These are phyloP conservation scores for Brachycybe producta DNA, from an alignment of 2,888 invertebrate genomes.

Conservation along the genomic window DNA sequence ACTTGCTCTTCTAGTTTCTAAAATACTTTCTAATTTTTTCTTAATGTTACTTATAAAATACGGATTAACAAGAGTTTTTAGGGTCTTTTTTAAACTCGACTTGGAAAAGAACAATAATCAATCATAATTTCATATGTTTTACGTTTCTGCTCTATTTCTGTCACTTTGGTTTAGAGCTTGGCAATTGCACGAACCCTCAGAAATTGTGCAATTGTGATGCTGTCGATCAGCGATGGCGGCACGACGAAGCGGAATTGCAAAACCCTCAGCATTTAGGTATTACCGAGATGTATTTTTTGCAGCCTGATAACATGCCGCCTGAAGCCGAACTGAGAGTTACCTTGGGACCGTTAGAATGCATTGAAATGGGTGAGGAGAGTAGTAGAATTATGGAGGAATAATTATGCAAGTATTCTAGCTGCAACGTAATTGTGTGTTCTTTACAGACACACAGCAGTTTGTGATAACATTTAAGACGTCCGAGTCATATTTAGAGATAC, in stretches of 20 bases:
- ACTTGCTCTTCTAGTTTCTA: no score
- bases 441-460: constrained; percentile 71
- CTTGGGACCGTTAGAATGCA: constrained; percentile 79
- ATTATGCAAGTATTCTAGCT: no score
- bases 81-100: no score
- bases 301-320: constrained; percentile 65
- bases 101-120: no score
- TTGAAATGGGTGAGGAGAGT: constrained; percentile 70
- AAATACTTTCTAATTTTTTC: no score
- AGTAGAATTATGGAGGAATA: constrained; percentile 15
- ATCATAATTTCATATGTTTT: no score
- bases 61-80: no score
- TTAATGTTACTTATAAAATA: no score
- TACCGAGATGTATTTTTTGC: constrained; percentile 78
- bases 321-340: constrained; percentile 78
- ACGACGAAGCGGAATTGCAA: constrained; percentile 74
- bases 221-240: constrained; percentile 66
- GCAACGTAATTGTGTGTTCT: not conserved
- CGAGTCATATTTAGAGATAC: constrained; percentile 82
- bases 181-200: constrained; percentile 62
- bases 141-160: no score
- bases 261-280: constrained; percentile 71
- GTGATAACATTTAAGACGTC: constrained; percentile 88
- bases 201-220: constrained; percentile 85
- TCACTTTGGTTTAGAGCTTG: no score